Conservation (phyloP, 2,113 vertebrate genomes). For the Thalassarche chlororhynchos region DNA sequence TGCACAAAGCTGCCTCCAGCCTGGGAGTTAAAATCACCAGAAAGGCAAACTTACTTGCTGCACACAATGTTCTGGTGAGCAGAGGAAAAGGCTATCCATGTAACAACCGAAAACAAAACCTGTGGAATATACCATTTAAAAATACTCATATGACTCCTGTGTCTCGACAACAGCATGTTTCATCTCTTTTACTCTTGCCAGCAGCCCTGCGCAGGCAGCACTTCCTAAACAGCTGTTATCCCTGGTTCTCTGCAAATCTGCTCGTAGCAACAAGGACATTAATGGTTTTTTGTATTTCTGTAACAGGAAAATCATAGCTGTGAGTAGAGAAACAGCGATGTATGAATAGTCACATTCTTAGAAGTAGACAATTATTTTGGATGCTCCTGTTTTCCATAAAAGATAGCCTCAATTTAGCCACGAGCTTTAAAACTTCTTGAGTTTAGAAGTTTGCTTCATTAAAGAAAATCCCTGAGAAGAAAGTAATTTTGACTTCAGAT, state of each 20-base stretch:
- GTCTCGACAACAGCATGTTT: accelerated
- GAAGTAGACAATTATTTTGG: not conserved
- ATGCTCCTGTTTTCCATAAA: not conserved
- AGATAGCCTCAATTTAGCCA: not conserved
- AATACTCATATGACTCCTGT: accelerated
- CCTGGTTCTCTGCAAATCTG: not conserved
- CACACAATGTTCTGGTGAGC: not conserved
- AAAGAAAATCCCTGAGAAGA: not conserved
- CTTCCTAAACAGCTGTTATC: not conserved
- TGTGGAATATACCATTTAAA: accelerated
- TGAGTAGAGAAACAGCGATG: accelerated
- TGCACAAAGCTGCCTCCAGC: not conserved
- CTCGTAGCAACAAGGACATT: accelerated
- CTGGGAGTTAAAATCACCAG: accelerated
- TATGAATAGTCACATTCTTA: accelerated
- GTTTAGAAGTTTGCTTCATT: not conserved
- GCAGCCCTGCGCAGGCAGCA: not conserved
- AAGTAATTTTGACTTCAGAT: not conserved
- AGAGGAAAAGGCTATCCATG: not conserved
- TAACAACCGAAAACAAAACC: not conserved
- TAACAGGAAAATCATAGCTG: not conserved
- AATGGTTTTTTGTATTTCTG: not conserved
- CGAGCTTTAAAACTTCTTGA: not conserved
- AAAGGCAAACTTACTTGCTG: not conserved
- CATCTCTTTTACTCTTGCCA: accelerated